These are phyloP conservation scores for Gasterosteus nipponicus DNA, from an alignment of 2,113 vertebrate genomes.

Conservation along the genomic window DNA sequence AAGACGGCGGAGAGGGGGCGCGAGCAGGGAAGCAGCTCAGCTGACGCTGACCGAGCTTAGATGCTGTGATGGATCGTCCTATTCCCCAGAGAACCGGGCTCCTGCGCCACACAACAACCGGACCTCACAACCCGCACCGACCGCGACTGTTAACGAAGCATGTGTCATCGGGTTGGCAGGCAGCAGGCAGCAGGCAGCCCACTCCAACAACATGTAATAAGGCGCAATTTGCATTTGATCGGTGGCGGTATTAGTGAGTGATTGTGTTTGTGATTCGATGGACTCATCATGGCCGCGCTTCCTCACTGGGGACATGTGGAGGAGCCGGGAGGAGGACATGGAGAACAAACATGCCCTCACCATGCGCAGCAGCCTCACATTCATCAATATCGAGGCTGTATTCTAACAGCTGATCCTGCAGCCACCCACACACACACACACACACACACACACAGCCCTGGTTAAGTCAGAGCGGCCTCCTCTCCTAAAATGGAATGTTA, in stretches of 20 bases:
- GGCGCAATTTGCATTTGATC: constrained; percentile 44
- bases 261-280: constrained; percentile 43
- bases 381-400: constrained; percentile 54
- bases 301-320: background rate
- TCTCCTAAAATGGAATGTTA: constrained; percentile 59
- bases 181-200: constrained; percentile 40
- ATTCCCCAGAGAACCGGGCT: constrained; percentile 46
- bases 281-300: constrained; percentile 34
- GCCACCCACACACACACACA: background rate
- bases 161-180: constrained; percentile 8
- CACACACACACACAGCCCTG: constrained; percentile 52
- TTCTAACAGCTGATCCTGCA: constrained; percentile 13
- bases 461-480: constrained; percentile 70
- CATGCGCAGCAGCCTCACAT: constrained; percentile 42
- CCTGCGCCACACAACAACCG: constrained; percentile 48
- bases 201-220: constrained; percentile 36
- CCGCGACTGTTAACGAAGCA: constrained; percentile 27
- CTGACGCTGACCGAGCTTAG: constrained; percentile 43
- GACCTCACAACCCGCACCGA: constrained; percentile 48
- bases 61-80: constrained; percentile 65
- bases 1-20: background rate
- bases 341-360: constrained; percentile 14
- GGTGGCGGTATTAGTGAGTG: constrained; percentile 29
- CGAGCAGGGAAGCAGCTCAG: constrained; percentile 8
- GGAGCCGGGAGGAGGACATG: constrained; percentile 2